phyloP scores from a whole-genome alignment of 2,797 vertebrate genomes.

The Eulemur albifrons region DNA sequence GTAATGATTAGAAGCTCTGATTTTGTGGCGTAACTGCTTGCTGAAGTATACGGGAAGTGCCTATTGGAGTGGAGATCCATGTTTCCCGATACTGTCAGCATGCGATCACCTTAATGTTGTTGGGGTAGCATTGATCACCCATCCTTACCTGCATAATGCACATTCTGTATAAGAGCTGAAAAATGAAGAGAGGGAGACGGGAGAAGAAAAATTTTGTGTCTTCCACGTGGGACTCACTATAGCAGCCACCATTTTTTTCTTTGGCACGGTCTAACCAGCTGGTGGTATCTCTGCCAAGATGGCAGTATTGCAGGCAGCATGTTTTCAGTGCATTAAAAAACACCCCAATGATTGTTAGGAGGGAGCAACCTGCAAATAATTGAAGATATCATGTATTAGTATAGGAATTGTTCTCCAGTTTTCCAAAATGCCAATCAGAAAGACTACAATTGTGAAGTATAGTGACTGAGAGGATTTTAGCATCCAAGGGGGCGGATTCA shows the following conservation, averaged over 20 bases:
- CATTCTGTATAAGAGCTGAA: constrained; percentile 91
- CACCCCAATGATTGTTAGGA: constrained; percentile 88
- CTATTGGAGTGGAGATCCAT: neutral
- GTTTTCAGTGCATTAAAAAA: constrained; percentile 88
- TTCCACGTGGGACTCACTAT: constrained; percentile 91
- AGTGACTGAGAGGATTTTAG: neutral
- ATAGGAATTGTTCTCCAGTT: neutral
- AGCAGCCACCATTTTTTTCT: constrained; percentile 89
- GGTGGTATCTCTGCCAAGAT: constrained; percentile 80
- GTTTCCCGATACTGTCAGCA: neutral
- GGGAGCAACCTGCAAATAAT: constrained; percentile 85
- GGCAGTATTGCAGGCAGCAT: constrained; percentile 82
- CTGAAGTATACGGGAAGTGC: fast-evolving
- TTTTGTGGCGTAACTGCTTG: neutral
- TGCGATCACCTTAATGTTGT: neutral
- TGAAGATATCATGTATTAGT: neutral
- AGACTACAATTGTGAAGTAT: neutral
- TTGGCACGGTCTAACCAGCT: constrained; percentile 92
- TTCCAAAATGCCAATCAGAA: neutral
- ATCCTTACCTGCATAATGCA: constrained; percentile 91
- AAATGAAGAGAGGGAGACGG: constrained; percentile 91
- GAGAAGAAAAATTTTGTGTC: constrained; percentile 89
- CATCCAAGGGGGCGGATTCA: constrained; percentile 6
- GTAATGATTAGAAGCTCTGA: neutral
- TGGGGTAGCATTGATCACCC: fast-evolving